Percentiles rank a stretch among this genome's conserved stretches.
Evolutionary conservation across 2,888 invertebrate genomes (phyloP).

Genomic region (Drosophila kuntzei): DNA sequence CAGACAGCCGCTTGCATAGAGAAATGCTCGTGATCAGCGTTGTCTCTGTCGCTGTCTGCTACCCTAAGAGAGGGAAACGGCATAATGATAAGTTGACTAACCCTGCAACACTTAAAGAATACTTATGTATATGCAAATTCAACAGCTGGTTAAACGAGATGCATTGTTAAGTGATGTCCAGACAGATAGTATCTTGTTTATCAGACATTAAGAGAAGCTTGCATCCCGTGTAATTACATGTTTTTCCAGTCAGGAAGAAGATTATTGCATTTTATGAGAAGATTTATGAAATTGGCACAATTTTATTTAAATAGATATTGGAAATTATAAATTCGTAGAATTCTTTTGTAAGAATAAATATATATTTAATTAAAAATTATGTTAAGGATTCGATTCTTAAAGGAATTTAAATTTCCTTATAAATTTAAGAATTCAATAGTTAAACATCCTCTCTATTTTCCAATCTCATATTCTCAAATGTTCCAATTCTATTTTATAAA

Average conservation of each 20-base stretch:
- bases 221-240: background rate
- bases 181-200: background rate
- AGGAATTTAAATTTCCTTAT: too few relatives aligned
- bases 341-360: background rate
- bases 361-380: background rate
- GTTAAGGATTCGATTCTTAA: background rate
- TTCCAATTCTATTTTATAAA: background rate
- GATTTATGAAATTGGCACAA: too few relatives aligned
- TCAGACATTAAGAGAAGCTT: background rate
- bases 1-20: slow-evolving; percentile 65
- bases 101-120: slow-evolving; percentile 9
- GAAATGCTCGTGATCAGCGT: slow-evolving; percentile 68
- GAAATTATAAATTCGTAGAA: too few relatives aligned
- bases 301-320: too few relatives aligned
- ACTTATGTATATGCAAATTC: background rate
- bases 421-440: too few relatives aligned
- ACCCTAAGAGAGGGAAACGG: slow-evolving; percentile 30
- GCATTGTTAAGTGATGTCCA: background rate
- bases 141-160: background rate
- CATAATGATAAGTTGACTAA: slow-evolving; percentile 4
- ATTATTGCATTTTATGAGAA: background rate
- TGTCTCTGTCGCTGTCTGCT: slow-evolving; percentile 30
- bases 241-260: background rate
- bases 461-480: background rate
- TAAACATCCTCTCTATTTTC: too few relatives aligned